These are phyloP conservation scores for Mnemiopsis leidyi DNA, from an alignment of 37 sponge, comb jelly and placozoan genomes.

Conservation along the genomic window DNA sequence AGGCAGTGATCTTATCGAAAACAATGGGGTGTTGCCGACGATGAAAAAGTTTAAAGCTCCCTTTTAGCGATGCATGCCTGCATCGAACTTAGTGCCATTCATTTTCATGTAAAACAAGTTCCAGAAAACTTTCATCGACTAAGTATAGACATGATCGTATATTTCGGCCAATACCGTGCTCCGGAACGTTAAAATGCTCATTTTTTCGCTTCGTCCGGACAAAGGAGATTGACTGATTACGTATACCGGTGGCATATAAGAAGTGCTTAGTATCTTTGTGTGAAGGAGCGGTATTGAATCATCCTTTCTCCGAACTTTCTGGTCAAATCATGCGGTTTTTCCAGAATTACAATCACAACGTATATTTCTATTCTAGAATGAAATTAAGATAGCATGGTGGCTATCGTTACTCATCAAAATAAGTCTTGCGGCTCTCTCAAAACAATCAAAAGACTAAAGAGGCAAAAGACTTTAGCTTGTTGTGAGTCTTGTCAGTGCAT, in stretches of 20 bases:
- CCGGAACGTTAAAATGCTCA: not conserved
- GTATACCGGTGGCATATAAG: not conserved
- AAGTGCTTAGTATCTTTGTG: not conserved
- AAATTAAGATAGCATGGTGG: not conserved
- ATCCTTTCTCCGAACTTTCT: not conserved
- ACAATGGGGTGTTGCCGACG: not conserved
- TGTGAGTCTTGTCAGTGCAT: not conserved
- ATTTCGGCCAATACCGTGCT: not conserved
- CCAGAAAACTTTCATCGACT: not conserved
- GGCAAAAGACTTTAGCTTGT: not conserved
- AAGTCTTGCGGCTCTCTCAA: no score
- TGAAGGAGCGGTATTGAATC: not conserved
- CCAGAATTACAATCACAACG: not conserved
- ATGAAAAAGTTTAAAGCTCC: not conserved
- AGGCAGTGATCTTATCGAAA: not conserved
- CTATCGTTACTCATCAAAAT: not conserved
- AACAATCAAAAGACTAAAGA: not conserved
- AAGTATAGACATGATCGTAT: not conserved
- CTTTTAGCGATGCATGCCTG: no score
- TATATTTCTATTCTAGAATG: not conserved
- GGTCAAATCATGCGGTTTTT: not conserved
- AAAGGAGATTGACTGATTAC: not conserved
- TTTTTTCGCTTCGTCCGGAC: not conserved
- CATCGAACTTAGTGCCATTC: not conserved
- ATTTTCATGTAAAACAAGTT: not conserved